phyloP scores from a whole-genome alignment of 2,888 invertebrate species.

The Lithophane leautieri region DNA sequence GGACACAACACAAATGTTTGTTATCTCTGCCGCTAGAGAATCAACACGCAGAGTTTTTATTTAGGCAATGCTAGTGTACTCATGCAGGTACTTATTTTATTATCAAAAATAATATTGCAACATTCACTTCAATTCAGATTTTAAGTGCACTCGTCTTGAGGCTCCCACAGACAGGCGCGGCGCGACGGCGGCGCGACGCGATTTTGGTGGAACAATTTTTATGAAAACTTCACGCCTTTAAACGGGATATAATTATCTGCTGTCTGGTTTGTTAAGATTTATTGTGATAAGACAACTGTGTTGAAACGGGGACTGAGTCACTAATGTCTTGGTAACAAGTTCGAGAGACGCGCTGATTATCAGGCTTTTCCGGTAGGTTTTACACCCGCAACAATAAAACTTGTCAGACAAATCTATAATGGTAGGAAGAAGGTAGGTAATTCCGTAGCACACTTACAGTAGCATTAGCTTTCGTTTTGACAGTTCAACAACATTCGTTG shows the following conservation, averaged over 20 bases:
- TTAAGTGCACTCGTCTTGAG: conserved; percentile 9
- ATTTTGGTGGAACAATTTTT: no score
- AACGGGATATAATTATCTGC: conserved; percentile 15
- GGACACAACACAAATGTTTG: conserved; percentile 69
- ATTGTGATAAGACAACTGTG: conserved; percentile 9
- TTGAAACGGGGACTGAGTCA: conserved; percentile 1
- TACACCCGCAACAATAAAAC: conserved; percentile 5
- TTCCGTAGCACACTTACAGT: no score
- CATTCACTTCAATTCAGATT: conserved; percentile 38
- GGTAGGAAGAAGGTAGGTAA: background rate
- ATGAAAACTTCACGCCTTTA: no score
- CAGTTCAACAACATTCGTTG: no score
- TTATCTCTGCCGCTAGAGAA: conserved; percentile 54
- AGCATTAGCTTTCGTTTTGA: no score
- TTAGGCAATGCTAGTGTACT: conserved; percentile 47
- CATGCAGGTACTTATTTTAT: conserved; percentile 17
- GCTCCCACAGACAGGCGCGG: no score
- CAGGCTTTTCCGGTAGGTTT: background rate
- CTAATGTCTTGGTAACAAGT: conserved; percentile 13
- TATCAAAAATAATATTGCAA: conserved; percentile 52
- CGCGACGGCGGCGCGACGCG: no score
- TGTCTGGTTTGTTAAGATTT: background rate
- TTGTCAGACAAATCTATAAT: background rate
- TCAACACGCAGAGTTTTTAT: conserved; percentile 61
- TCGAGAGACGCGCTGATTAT: background rate